Evolutionary conservation across 2,113 vertebrate genomes (phyloP).

Genomic region (Eulemur rufifrons): DNA sequence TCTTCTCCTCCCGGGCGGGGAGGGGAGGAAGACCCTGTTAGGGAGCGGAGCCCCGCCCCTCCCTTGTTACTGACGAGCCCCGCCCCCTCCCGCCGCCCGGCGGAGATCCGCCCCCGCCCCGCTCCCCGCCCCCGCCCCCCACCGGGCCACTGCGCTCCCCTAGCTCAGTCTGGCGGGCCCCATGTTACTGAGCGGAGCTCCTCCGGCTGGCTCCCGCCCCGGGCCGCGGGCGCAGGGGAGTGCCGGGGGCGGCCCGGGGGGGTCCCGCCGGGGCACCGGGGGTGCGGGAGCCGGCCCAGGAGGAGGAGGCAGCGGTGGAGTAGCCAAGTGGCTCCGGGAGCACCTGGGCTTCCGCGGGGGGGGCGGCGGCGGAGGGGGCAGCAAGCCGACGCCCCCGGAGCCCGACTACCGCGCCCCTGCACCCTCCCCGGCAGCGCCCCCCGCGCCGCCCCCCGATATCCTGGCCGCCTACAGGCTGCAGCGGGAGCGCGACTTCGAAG

Average conservation of each 20-base stretch:
- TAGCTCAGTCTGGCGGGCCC: conserved; percentile 67
- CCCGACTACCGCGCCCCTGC: conserved; percentile 90
- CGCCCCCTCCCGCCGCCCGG: conserved; percentile 46
- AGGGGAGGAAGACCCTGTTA: neutral
- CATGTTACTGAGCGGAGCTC: conserved; percentile 85
- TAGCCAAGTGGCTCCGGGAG: conserved; percentile 98
- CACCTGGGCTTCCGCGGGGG: conserved; percentile 93
- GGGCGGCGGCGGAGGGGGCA: conserved; percentile 72
- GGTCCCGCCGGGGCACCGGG: conserved; percentile 61
- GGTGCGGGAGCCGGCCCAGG: conserved; percentile 66
- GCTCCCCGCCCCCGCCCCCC: conserved; percentile 47
- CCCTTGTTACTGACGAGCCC: conserved; percentile 48
- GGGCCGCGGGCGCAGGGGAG: conserved; percentile 77
- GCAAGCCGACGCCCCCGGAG: conserved; percentile 93
- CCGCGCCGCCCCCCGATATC: conserved; percentile 92
- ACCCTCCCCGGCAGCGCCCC: conserved; percentile 82
- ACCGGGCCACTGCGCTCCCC: neutral
- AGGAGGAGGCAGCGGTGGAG: conserved; percentile 89
- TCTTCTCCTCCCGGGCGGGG: accelerated
- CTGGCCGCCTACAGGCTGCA: conserved; percentile 95
- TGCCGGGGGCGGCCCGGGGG: conserved; percentile 70
- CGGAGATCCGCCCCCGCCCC: conserved; percentile 56
- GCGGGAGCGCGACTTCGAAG: conserved; percentile 96
- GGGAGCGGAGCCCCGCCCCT: conserved; percentile 61
- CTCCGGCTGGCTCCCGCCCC: conserved; percentile 72